Conservation (phyloP, 2,113 vertebrate species). For the Oceanodroma tethys region DNA sequence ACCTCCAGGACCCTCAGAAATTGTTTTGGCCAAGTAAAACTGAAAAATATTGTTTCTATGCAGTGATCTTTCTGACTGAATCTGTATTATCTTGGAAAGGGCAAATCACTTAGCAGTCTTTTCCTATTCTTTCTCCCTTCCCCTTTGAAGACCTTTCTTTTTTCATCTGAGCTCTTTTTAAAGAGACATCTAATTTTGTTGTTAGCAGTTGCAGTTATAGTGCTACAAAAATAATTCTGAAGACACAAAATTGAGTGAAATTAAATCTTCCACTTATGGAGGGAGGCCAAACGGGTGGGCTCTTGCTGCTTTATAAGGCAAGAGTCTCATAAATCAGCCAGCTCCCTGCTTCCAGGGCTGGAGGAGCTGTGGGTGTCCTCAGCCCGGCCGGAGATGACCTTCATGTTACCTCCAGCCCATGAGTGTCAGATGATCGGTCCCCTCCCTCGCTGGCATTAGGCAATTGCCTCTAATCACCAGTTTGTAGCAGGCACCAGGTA, state of each 20-base stretch:
- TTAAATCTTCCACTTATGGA: conserved; percentile 26
- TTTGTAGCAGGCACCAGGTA: neutral
- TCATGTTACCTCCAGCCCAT: neutral
- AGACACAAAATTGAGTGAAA: conserved; percentile 30
- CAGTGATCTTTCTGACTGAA: neutral
- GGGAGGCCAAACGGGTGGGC: neutral
- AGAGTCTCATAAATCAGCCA: conserved; percentile 25
- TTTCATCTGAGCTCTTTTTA: conserved; percentile 70
- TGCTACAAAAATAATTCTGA: conserved; percentile 41
- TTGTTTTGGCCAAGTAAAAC: neutral
- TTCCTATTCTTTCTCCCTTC: conserved; percentile 38
- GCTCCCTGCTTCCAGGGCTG: neutral
- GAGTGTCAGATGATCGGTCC: neutral
- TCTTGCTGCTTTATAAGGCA: neutral
- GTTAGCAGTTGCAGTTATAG: conserved; percentile 18
- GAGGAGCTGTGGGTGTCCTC: neutral
- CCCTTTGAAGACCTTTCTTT: conserved; percentile 58
- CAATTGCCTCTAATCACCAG: neutral
- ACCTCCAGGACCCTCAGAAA: neutral
- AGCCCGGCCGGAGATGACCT: neutral
- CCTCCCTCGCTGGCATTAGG: neutral
- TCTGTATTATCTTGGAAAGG: conserved; percentile 21
- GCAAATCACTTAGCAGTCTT: conserved; percentile 55
- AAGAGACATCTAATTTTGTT: conserved; percentile 69
- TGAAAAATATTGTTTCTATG: neutral